phyloP scores from a whole-genome alignment of 1,140 invertebrate genomes.

The Euura lappo region DNA sequence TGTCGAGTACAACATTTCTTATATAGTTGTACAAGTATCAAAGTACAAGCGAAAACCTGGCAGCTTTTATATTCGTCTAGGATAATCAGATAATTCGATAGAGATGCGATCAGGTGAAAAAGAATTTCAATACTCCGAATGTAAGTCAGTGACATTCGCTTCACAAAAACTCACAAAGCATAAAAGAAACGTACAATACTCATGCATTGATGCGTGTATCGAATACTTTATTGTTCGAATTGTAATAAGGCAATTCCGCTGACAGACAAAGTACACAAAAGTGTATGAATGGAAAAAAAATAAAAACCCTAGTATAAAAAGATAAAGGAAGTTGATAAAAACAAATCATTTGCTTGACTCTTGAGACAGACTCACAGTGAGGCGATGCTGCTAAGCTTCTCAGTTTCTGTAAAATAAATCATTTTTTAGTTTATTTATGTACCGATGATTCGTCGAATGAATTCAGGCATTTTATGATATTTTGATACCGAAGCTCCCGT shows the following conservation, averaged over 20 bases:
- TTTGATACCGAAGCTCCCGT: neutral
- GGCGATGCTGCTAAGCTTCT: constrained; percentile 40
- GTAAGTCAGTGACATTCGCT: no score
- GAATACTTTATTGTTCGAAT: neutral
- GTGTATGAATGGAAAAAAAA: neutral
- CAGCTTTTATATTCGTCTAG: neutral
- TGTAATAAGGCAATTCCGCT: neutral
- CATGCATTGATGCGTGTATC: no score
- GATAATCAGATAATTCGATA: neutral
- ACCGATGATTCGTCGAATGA: no score
- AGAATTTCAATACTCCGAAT: neutral
- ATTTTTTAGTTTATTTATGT: no score
- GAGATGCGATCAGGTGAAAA: neutral
- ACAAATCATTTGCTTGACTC: neutral
- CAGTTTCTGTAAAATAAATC: constrained; percentile 35
- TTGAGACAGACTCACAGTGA: constrained; percentile 40
- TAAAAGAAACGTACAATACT: no score
- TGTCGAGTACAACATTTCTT: neutral
- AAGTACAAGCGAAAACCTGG: neutral
- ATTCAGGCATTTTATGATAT: neutral
- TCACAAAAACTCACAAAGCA: no score
- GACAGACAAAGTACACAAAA: neutral
- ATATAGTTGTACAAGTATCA: neutral
- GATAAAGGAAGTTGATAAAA: neutral
- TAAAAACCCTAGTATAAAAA: neutral